Base-by-base conservation (phyloP, 2,113 vertebrate species). In the Acanthochromis polyacanthus region DNA sequence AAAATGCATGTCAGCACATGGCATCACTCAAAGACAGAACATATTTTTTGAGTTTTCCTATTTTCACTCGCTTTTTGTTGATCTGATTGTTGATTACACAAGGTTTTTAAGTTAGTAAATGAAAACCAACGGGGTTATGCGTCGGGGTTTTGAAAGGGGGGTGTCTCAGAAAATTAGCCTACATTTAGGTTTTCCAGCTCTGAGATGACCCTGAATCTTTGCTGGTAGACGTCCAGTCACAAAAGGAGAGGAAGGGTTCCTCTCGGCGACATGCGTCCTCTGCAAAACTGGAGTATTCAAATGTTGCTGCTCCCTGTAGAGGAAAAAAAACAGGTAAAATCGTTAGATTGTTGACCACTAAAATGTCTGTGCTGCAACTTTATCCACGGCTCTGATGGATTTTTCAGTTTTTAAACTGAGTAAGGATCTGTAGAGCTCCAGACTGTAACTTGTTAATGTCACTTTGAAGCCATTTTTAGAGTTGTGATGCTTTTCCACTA, bases 291-390 rank as follows among this genome's bases (percentile, higher is more conserved):
- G 95, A 94, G 72, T 94, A 93, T 91, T 99, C 96, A 96, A 92
- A 97, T 93, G 96, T 96, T 95, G 96, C 96, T 95, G 96, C 96
- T 95, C 95, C 96, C 98, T 99, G n/a, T n/a, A n/a, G 73, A 8
- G 61, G 43, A 51, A 38, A 66, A 8, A 85, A 70, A 87, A 67
- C 50, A 59, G 20, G 17, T 1, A 67, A 45, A 77, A 19, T 1
- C 11, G 56, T 88, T 52, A 82, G 17, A 56, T 22, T 65, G 23
- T 23, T 64, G 19, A 20, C 53, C 19, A 57, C 20, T 19, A 14
- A 5, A 32, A 50, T 4, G 14, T 3, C 32, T 3, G 15, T 15
- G 40, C 40, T 43, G 40, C 15, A 12, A 43, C 40, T 43, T 43
- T 14, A 36, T 36, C 32, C 10, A 36, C 32, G 1, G 32, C 6